Percentiles rank a stretch among this genome's conserved stretches.
phyloP scores from a whole-genome alignment of 2,797 vertebrate genomes.

The Coregonus ussuriensis region DNA sequence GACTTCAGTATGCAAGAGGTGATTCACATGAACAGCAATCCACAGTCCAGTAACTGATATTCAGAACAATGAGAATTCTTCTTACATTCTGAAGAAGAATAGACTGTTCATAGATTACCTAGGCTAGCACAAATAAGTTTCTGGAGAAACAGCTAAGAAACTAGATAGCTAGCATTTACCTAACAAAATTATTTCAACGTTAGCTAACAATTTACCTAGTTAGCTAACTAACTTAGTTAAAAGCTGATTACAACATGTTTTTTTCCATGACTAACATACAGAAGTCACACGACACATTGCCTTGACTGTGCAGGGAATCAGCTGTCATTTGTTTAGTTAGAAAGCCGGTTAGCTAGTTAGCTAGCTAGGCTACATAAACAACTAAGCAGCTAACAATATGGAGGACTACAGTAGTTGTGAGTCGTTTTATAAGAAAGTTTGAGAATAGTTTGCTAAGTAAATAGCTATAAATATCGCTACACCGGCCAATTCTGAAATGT shows the following conservation, averaged over 20 bases:
- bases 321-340: conserved; percentile 12
- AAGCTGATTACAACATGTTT: not conserved
- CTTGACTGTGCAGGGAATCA: conserved; percentile 14
- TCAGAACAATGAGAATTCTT: not conserved
- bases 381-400: not conserved
- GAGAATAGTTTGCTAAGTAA: not conserved
- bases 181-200: not conserved
- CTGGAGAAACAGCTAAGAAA: conserved; percentile 56
- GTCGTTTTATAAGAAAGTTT: not conserved
- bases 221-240: too few species aligned
- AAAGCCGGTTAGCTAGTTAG: conserved; percentile 65
- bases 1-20: not conserved
- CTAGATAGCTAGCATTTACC: conserved; percentile 38
- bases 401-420: not conserved
- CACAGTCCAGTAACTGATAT: not conserved
- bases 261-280: not conserved
- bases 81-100: not conserved
- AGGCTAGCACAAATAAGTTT: conserved; percentile 58
- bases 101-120: not conserved
- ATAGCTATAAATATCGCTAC: not conserved
- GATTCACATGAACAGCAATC: not conserved
- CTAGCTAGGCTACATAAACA: conserved; percentile 5
- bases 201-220: too few species aligned
- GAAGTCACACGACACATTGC: not conserved
- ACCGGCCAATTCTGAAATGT: not conserved